A percentile compares a stretch with the other conserved stretches of the same genome.
Conservation (phyloP, 2,888 invertebrate species). For the Serrognathus titanus region DNA sequence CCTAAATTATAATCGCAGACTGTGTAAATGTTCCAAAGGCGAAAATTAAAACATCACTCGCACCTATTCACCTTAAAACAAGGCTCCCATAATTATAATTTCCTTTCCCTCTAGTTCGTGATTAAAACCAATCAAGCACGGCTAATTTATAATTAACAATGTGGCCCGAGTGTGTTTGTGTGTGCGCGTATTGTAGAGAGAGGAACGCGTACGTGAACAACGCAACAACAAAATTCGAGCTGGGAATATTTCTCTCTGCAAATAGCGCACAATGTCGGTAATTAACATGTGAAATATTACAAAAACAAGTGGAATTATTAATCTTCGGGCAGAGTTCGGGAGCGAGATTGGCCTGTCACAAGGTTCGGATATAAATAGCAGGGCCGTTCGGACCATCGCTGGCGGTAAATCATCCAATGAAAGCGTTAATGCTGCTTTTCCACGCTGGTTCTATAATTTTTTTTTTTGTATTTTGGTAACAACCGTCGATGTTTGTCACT, state of each 20-base stretch:
- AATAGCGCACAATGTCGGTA: constrained; percentile 39
- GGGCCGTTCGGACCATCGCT: constrained; percentile 33
- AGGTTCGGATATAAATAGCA: constrained; percentile 43
- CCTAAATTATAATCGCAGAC: too few species aligned
- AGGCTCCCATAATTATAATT: not conserved
- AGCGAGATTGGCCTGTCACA: constrained; percentile 48
- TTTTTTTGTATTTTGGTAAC: constrained; percentile 11
- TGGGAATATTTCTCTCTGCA: constrained; percentile 21
- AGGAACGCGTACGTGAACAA: too few species aligned
- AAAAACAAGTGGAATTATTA: constrained; percentile 49
- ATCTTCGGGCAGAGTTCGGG: constrained; percentile 43
- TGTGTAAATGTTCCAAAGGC: constrained; percentile 9
- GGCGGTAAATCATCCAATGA: constrained; percentile 42
- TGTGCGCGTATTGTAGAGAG: too few species aligned
- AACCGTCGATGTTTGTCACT: constrained; percentile 15
- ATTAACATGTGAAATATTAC: constrained; percentile 49
- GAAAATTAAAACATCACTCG: too few species aligned
- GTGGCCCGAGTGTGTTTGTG: too few species aligned
- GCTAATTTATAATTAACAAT: constrained; percentile 6
- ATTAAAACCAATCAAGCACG: constrained; percentile 7
- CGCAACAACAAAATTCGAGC: not conserved
- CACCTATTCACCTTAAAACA: too few species aligned
- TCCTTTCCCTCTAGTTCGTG: not conserved
- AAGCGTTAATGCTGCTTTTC: constrained; percentile 34
- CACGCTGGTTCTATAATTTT: constrained; percentile 24